phyloP scores from a whole-genome alignment of 1,140 invertebrate species.

The Samia ricini region DNA sequence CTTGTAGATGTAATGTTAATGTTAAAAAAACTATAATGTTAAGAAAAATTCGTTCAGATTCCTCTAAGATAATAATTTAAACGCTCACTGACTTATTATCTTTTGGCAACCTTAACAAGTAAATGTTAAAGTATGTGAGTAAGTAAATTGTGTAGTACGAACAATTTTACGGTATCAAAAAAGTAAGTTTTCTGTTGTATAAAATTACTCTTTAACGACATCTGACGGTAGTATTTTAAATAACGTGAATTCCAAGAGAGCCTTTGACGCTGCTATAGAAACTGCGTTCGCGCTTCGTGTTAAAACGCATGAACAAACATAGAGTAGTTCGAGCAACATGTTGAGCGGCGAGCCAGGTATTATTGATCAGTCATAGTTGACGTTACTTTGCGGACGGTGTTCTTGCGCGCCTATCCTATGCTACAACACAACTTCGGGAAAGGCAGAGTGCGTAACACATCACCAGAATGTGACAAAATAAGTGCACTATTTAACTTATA shows the following conservation, averaged over 20 bases:
- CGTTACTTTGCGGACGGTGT: slow-evolving; percentile 47
- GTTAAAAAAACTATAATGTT: too few relatives aligned
- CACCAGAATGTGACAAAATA: slow-evolving; percentile 71
- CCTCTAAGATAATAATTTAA: too few relatives aligned
- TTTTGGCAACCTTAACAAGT: too few relatives aligned
- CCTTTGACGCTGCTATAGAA: slow-evolving; percentile 15
- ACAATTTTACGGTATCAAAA: not conserved
- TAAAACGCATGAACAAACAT: slow-evolving; percentile 41
- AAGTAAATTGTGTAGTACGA: not conserved
- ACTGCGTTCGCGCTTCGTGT: slow-evolving; percentile 29
- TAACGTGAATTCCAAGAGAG: slow-evolving; percentile 13
- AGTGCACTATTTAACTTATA: slow-evolving; percentile 51
- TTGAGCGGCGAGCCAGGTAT: slow-evolving; percentile 42
- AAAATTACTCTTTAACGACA: not conserved
- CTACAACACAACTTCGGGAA: slow-evolving; percentile 44
- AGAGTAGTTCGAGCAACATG: slow-evolving; percentile 34
- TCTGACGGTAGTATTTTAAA: not conserved
- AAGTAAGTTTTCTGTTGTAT: not conserved
- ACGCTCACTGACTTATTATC: too few relatives aligned
- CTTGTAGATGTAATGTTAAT: too few relatives aligned
- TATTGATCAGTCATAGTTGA: slow-evolving; percentile 56
- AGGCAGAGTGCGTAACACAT: slow-evolving; percentile 52
- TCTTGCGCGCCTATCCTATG: slow-evolving; percentile 44
- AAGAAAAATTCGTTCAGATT: too few relatives aligned
- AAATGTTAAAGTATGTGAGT: too few relatives aligned